A percentile compares a stretch with the other conserved stretches of the same genome.
Evolutionary conservation across 2,888 invertebrate genomes (phyloP).

Genomic region (Ochropleura leucogaster): DNA sequence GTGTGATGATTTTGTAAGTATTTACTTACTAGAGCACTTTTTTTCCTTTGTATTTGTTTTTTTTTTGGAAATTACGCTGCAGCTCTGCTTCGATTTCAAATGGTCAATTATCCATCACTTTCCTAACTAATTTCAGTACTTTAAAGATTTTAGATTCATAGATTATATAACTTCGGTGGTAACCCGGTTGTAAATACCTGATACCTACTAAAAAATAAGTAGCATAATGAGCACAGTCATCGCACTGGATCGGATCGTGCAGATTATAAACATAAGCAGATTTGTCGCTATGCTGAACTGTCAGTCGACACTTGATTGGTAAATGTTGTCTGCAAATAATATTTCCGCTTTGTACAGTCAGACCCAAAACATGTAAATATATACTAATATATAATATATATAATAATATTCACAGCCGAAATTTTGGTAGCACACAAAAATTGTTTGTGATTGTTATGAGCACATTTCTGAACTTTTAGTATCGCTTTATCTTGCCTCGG

Average conservation of each 20-base stretch:
- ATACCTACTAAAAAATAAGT: too few species aligned
- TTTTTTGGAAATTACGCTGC: background rate
- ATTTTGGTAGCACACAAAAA: background rate
- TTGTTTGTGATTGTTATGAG: background rate
- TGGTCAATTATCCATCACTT: too few species aligned
- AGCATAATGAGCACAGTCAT: background rate
- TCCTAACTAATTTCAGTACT: background rate
- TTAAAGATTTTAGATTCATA: background rate
- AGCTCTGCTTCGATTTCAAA: too few species aligned
- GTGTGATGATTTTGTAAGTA: conserved; percentile 34
- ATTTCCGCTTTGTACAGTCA: background rate
- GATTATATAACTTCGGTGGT: background rate
- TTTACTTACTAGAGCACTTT: conserved; percentile 27
- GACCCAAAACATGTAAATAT: too few species aligned
- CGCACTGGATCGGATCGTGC: background rate
- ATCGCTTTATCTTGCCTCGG: conserved; percentile 34
- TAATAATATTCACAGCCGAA: background rate
- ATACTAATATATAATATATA: background rate
- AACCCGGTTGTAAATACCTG: too few species aligned
- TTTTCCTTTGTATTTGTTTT: background rate
- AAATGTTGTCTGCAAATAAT: background rate
- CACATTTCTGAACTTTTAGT: conserved; percentile 41
- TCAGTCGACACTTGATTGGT: background rate
- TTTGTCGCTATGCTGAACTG: background rate
- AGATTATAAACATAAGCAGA: background rate